Evolutionary conservation across 1,140 invertebrate genomes (phyloP), one percentile per base, ranked within the genome.

Genomic region (Ooceraea biroi): DNA sequence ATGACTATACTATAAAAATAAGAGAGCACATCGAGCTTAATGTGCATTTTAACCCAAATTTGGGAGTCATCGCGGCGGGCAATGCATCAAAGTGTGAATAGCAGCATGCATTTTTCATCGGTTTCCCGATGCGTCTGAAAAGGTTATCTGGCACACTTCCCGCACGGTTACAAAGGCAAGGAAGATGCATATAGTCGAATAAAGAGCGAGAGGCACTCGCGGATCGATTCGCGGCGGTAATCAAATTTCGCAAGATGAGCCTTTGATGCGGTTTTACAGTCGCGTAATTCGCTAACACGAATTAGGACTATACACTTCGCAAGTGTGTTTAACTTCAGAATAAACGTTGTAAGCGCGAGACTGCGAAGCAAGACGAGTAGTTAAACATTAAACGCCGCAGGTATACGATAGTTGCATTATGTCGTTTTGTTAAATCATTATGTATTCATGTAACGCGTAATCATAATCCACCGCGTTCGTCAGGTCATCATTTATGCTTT

Each of bases 121-220:
- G 41, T 80, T 63, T 80, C 22, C 52, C 76, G 50, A 80, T 80
- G 76, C 76, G 69, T 80, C 50, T 36, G 52, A 71, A 71, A 80
- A 80, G 65, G 65, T 80, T 80, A 80, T 80, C 65, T 80, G 76
- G 76, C 76, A 69, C 65, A 57, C 52, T 71, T 80, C 65, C 65
- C 65, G 41, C 50, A 44, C 30, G 63, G 30, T 58, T 80, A 69
- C 50, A 69, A 80, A 80, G 66, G 65, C 65, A 3, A 36, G 63
- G 52, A 80, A 80, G 76, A 80, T 58, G 46, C 71, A 57, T 69
- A 57, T 57, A 57, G 65, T 0, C 36, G 41, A 80, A 69, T 78
- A n/a, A 50, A 57, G 50, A 57, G 52, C 19, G 65, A 80, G 76
- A 58, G 63, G 22, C 76, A 80, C 30, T 63, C 60, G 36, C 36